phyloP scores from a whole-genome alignment of 2,113 vertebrate genomes.

The Paracanthobrama guichenoti region DNA sequence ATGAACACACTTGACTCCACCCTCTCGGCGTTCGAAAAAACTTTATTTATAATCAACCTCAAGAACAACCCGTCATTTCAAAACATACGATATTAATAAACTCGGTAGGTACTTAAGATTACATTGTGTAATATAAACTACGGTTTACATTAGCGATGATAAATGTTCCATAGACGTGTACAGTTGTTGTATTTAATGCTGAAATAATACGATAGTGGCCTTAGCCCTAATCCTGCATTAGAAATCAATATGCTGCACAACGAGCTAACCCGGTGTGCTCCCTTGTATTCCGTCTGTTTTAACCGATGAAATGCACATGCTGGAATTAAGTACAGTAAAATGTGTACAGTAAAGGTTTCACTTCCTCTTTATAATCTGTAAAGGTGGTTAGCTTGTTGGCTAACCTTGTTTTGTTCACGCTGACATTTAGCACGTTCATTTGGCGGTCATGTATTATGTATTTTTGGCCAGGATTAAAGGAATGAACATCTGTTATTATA shows the following conservation, averaged over 20 bases:
- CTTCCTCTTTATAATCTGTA: background rate
- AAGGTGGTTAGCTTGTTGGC: slow-evolving; percentile 43
- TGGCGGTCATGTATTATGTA: background rate
- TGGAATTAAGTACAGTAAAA: background rate
- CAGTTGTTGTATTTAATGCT: background rate
- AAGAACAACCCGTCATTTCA: background rate
- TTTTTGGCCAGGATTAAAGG: background rate
- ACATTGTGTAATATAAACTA: background rate
- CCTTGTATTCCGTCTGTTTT: background rate
- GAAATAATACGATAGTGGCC: background rate
- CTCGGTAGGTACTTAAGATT: slow-evolving; percentile 11
- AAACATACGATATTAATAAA: slow-evolving; percentile 4
- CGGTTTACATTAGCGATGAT: background rate
- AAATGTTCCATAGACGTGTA: background rate
- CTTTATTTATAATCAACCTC: slow-evolving; percentile 27
- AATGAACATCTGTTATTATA: background rate
- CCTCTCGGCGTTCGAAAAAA: slow-evolving; percentile 11
- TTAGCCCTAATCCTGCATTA: background rate
- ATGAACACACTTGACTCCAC: background rate
- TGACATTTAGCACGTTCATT: too few relatives aligned
- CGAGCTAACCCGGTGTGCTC: background rate
- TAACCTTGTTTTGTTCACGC: background rate
- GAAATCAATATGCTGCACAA: background rate
- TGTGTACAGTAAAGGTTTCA: background rate
- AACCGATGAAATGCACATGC: background rate